Evolutionary conservation across 2,888 invertebrate species (phyloP), one percentile per base, ranked within the genome.

Genomic region (Ormia ochracea): DNA sequence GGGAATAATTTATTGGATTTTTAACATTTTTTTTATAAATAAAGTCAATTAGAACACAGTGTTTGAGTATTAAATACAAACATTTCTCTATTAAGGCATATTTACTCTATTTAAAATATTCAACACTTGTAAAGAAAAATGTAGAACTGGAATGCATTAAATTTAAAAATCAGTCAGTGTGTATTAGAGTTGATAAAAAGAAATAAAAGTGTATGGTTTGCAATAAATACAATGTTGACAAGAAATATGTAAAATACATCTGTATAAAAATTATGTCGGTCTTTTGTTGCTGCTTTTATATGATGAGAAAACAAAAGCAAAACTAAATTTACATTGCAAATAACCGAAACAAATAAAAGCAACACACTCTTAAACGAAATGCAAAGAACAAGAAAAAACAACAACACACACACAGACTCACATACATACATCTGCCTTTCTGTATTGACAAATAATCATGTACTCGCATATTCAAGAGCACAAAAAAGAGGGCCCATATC

Each of bases 211-310:
- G 54, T 56, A 33, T 56, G 54, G 10, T 52, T 36, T 59, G 28
- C 48, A 31, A 14, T 33, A 23, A 58, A 21, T 10, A 61, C 50
- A 21, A 19, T 33, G 45, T 14, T 10, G 21, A 28, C 28, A 43
- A 54, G 54, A 45, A 26, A 19, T 56, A 21, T 63, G 43, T 56
- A 41, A 73, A 54, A 48, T 63, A 56, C 54, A 63, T 63, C 36
- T 61, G 28, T 26, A 61, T 36, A 56, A 36, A 70, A 28, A 72
- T 12, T 43, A 31, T 43, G 19, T 54, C 12, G 4, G 23, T 14
- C 3, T 66, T 17, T 54, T 28, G 31, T 38, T 19, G n/a, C 14
- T 45, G 31, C 12, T 45, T 33, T 56, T 68, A 33, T 19, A 19
- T 19, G 31, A 21, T 54, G 17, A 17, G 28, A 31, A 41, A 28